phyloP scores from a whole-genome alignment of 2,797 vertebrate genomes.

The Danio jaintianensis region DNA sequence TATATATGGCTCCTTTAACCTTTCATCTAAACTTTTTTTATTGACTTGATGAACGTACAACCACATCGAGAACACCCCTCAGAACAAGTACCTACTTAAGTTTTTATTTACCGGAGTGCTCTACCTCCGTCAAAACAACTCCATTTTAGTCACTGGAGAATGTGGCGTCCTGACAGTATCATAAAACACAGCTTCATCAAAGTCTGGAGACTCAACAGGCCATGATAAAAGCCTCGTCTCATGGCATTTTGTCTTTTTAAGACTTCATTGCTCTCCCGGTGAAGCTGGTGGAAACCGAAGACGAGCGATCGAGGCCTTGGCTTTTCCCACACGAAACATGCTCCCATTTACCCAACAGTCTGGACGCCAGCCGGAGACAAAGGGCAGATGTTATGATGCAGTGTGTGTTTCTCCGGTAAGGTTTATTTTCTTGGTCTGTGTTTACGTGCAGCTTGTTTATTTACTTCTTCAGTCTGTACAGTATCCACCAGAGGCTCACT shows the following conservation, averaged over 20 bases:
- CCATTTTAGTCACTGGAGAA: slow-evolving; percentile 55
- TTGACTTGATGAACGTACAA: neutral
- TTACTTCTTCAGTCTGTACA: slow-evolving; percentile 59
- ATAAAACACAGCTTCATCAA: slow-evolving; percentile 64
- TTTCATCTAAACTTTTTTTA: neutral
- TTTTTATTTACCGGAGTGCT: slow-evolving; percentile 57
- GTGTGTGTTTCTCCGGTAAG: slow-evolving; percentile 45
- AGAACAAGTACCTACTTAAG: slow-evolving; percentile 12
- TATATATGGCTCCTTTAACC: too few relatives aligned
- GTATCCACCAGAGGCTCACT: slow-evolving; percentile 61
- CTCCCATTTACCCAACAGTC: slow-evolving; percentile 49
- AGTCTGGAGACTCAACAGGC: slow-evolving; percentile 57
- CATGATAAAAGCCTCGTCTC: slow-evolving; percentile 44
- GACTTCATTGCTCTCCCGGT: slow-evolving; percentile 38
- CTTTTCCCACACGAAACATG: slow-evolving; percentile 31
- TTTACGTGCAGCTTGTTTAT: slow-evolving; percentile 62
- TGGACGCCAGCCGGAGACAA: slow-evolving; percentile 47
- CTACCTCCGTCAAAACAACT: slow-evolving; percentile 52
- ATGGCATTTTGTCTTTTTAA: slow-evolving; percentile 15
- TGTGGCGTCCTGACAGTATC: slow-evolving; percentile 55
- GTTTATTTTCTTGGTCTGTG: slow-evolving; percentile 63
- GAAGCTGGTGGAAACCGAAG: slow-evolving; percentile 34
- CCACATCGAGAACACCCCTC: neutral
- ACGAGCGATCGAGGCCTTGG: slow-evolving; percentile 16
- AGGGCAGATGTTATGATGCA: slow-evolving; percentile 55